Conservation (phyloP, 2,113 vertebrate genomes). For the Microtus montanus region DNA sequence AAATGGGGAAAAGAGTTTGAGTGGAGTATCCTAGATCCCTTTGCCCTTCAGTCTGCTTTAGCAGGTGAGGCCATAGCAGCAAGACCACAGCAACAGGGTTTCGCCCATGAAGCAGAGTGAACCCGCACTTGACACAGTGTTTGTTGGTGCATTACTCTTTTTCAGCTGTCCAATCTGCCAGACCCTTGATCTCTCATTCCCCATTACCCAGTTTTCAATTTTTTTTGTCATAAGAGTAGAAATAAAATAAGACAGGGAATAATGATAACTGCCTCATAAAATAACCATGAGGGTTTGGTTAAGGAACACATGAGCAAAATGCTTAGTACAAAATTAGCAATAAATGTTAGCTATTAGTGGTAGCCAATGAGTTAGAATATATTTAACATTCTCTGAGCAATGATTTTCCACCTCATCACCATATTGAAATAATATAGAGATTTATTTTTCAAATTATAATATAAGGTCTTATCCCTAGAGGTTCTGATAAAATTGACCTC, state of each 20-base stretch:
- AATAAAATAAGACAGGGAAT: neutral
- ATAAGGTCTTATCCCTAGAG: slow-evolving; percentile 12
- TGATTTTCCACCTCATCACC: slow-evolving; percentile 31
- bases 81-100: neutral
- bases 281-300: slow-evolving; percentile 2
- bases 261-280: neutral
- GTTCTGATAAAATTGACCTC: slow-evolving; percentile 18
- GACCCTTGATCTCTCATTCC: neutral
- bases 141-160: neutral
- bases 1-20: neutral
- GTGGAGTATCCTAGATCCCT: neutral
- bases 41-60: neutral
- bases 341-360: slow-evolving; percentile 53
- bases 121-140: neutral
- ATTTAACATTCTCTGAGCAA: slow-evolving; percentile 72
- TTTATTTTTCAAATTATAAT: neutral
- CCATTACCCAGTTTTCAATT: neutral
- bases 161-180: neutral
- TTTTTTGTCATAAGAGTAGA: neutral
- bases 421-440: neutral
- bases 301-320: slow-evolving; percentile 19
- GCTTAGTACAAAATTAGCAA: slow-evolving; percentile 27
- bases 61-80: neutral
- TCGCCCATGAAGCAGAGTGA: neutral
- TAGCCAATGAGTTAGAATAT: slow-evolving; percentile 56